Evolutionary conservation across 2,797 vertebrate species (phyloP).

Genomic region (Sebastes hubbsi): DNA sequence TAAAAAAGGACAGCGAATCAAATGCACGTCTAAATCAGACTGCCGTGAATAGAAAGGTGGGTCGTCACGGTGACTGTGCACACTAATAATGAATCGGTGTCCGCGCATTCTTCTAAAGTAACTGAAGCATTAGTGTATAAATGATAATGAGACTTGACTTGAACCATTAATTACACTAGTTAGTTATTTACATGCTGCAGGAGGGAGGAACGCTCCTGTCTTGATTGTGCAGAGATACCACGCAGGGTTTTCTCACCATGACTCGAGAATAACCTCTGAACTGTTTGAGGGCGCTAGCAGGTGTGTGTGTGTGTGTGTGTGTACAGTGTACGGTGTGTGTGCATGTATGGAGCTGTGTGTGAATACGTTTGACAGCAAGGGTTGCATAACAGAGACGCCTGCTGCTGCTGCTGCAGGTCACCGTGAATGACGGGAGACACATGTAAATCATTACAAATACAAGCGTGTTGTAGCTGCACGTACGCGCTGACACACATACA

Average conservation of each 20-base stretch:
- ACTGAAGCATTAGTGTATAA: conserved; percentile 2
- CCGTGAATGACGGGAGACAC: conserved; percentile 54
- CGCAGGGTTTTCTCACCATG: conserved; percentile 37
- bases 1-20: neutral
- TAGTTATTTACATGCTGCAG: conserved; percentile 34
- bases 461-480: conserved; percentile 14
- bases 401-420: conserved; percentile 62
- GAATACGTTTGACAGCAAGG: conserved; percentile 62
- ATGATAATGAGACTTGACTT: neutral
- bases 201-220: conserved; percentile 5
- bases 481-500: neutral
- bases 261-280: conserved; percentile 46
- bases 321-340: neutral
- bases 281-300: conserved; percentile 18
- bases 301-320: conserved; percentile 36
- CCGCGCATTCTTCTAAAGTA: neutral
- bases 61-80: neutral
- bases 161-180: conserved; percentile 21
- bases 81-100: neutral
- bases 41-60: no score
- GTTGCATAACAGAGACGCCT: conserved; percentile 70
- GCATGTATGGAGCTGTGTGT: conserved; percentile 32
- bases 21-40: neutral
- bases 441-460: conserved; percentile 54
- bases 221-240: conserved; percentile 32